Base-by-base conservation (phyloP, 1,140 invertebrate species). In the Drosophila lini region DNA sequence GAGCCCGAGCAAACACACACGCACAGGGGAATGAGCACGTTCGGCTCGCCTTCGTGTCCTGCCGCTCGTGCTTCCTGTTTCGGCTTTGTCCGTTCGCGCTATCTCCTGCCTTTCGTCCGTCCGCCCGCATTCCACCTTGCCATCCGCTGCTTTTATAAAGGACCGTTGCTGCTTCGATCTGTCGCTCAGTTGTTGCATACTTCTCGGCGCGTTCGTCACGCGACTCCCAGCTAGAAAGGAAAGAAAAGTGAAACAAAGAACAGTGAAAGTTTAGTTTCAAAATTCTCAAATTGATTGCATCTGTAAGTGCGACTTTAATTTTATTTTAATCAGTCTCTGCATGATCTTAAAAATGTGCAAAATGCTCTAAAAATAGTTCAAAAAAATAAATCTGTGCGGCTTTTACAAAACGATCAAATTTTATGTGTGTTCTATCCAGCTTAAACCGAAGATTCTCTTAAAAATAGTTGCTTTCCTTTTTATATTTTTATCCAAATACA, bases 171-270 rank as follows among this genome's bases (percentile, higher is more conserved):
- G 67, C 74, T 89, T 81, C 78, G 84, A 89, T 89, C 84, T 89
- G 78, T 89, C 73, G 78, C 78, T 89, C 80, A 89, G 84, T 89
- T 89, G 85, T 84, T 84, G 70, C 85, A 84, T 84, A 85, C 74
- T 81, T 81, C 81, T 81, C 85, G 85, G 78, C 78, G 78, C 74
- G 77, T 71, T 81, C 78, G 70, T 81, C 78, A 41, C 68, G 62
- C 48, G 64, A 63, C 34, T 38, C 0, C 48, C 69, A 58, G 34
- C 36, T 6, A 45, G 61, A 57, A 61, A 31, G 19, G 28, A 41
- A 11, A 57, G 9, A 42, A 9, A 57, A 47, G 9, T 31, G 32
- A 59, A 71, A 44, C 11, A 34, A 25, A 22, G 11, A 58, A 59
- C 25, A 67, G 61, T 76, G 71, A 67, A 75, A 75, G 34, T 59